Evolutionary conservation across 2,113 vertebrate species (phyloP).

Genomic region (Hippolais icterina): DNA sequence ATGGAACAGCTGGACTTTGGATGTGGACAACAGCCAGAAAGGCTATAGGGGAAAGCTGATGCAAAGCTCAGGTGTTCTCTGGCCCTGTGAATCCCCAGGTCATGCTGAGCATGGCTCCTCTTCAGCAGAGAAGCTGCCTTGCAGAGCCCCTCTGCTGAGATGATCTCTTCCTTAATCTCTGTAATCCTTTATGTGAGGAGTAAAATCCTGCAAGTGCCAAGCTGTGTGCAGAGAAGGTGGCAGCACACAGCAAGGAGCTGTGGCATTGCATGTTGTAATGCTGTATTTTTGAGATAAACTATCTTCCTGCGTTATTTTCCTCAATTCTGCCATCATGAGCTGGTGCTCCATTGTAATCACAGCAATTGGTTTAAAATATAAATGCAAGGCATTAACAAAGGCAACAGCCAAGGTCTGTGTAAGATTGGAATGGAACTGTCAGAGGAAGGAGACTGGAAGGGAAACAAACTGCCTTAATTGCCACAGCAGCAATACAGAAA

Average conservation of each 20-base stretch:
- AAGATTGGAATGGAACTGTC: background rate
- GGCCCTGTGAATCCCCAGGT: background rate
- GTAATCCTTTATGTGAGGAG: background rate
- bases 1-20: background rate
- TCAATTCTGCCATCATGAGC: background rate
- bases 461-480: background rate
- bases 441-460: background rate
- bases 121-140: background rate
- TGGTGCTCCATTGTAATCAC: background rate
- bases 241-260: background rate
- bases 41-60: background rate
- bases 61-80: background rate
- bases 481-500: background rate
- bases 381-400: background rate
- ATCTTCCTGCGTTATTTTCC: background rate
- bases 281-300: background rate
- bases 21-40: background rate
- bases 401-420: background rate
- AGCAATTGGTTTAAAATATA: background rate
- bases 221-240: background rate
- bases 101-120: background rate
- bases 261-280: background rate
- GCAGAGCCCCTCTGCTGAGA: background rate
- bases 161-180: background rate
- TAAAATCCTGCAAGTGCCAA: background rate